Percentiles rank a stretch among this genome's conserved stretches.
Evolutionary conservation across 53 echinoderm and acorn worm genomes (phyloP).

Genomic region (Paelopatides confundens): DNA sequence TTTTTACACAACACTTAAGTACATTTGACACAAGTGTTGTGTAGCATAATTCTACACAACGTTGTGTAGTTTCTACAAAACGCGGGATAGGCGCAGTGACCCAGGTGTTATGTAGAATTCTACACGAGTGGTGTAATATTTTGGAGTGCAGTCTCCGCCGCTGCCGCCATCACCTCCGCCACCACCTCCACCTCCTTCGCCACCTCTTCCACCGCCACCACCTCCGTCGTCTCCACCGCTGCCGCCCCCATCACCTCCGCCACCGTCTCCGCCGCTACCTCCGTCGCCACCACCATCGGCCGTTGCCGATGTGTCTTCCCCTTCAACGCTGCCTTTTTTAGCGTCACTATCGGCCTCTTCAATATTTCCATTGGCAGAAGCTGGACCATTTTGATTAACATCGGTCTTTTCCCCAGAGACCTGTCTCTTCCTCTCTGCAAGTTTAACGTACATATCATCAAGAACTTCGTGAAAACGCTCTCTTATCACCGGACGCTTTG

Average conservation of each 20-base stretch:
- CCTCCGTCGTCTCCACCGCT: background rate
- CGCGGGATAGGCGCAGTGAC: too few species aligned
- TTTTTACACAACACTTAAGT: too few species aligned
- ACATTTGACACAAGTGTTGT: too few species aligned
- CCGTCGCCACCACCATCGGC: background rate
- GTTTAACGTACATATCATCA: conserved; percentile 52
- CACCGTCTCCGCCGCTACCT: background rate
- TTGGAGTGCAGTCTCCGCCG: too few species aligned
- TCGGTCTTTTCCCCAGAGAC: background rate
- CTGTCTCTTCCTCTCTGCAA: background rate
- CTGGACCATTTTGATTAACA: background rate
- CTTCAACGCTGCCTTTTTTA: background rate
- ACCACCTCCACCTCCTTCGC: background rate
- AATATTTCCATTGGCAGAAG: background rate
- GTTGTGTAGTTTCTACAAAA: too few species aligned
- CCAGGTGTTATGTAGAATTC: too few species aligned
- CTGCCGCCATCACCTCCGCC: background rate
- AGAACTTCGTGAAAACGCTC: conserved; percentile 55
- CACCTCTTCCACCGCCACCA: background rate
- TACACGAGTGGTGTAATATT: too few species aligned
- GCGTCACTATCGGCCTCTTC: background rate
- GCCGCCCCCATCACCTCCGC: background rate
- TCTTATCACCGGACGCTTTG: conserved; percentile 74
- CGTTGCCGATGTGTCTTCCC: background rate
- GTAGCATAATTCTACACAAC: too few species aligned